phyloP scores from a whole-genome alignment of 2,888 invertebrate genomes.

The Phytoseiulus persimilis region DNA sequence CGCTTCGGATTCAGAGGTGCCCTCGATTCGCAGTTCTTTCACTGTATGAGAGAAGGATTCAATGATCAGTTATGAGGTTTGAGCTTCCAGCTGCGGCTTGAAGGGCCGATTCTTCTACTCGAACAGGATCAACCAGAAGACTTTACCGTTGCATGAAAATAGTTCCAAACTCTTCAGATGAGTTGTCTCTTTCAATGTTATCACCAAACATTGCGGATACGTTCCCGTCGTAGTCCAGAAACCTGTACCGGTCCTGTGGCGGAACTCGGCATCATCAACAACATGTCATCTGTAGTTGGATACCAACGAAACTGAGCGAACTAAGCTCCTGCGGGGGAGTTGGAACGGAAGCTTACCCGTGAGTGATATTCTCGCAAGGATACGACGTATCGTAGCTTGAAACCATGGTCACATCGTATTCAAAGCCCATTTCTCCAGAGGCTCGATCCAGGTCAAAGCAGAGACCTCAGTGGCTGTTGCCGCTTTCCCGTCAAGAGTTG shows the following conservation, averaged over 20 bases:
- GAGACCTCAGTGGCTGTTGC: not conserved
- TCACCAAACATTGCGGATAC: slow-evolving; percentile 9
- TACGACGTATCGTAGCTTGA: not conserved
- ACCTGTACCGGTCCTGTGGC: not conserved
- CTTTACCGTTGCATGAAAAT: slow-evolving; percentile 26
- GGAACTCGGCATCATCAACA: not conserved
- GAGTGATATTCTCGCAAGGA: slow-evolving; percentile 7
- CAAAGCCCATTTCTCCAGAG: not conserved
- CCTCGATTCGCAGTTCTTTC: slow-evolving; percentile 10
- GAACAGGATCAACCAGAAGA: too few species aligned
- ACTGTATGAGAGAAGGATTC: not conserved
- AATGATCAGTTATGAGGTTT: too few species aligned
- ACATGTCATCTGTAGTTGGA: too few species aligned
- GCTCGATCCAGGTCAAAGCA: not conserved
- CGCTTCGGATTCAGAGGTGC: slow-evolving; percentile 1
- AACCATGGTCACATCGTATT: not conserved
- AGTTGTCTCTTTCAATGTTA: not conserved
- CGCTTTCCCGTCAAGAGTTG: not conserved
- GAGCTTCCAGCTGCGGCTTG: too few species aligned
- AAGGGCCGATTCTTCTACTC: too few species aligned
- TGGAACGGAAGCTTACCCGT: not conserved
- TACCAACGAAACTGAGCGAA: too few species aligned
- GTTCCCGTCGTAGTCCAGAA: slow-evolving; percentile 19
- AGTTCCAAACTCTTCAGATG: slow-evolving; percentile 5
- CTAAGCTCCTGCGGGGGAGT: not conserved